A percentile compares a stretch with the other conserved stretches of the same genome.
Evolutionary conservation across 2,888 invertebrate genomes (phyloP).

Genomic region (Philereme transversata): DNA sequence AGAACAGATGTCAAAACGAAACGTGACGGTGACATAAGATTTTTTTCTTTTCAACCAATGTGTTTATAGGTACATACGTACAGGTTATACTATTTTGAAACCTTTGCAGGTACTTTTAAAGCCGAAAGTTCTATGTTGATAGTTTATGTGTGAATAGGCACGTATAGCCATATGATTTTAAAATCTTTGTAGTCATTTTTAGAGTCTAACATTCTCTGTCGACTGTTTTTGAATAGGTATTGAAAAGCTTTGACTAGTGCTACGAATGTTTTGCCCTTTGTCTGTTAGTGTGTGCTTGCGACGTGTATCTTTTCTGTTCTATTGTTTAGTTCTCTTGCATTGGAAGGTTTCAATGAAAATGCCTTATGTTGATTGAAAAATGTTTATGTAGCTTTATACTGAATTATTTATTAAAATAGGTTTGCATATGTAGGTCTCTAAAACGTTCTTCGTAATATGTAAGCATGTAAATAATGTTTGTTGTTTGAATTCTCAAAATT

Average conservation of each 20-base stretch:
- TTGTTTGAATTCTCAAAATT: too few species aligned
- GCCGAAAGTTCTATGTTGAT: background rate
- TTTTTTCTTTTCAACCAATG: conserved; percentile 12
- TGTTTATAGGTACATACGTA: background rate
- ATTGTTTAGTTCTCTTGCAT: conserved; percentile 10
- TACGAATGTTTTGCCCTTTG: conserved; percentile 19
- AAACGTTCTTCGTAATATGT: too few species aligned
- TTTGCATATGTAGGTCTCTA: background rate
- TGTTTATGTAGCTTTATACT: background rate
- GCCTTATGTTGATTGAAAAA: conserved; percentile 12
- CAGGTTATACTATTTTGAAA: conserved; percentile 2
- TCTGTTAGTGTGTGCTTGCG: conserved; percentile 19
- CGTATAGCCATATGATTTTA: background rate
- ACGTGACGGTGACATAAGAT: conserved; percentile 8
- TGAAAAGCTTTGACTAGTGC: conserved; percentile 34
- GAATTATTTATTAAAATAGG: background rate
- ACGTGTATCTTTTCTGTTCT: conserved; percentile 13
- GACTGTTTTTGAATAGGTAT: conserved; percentile 18
- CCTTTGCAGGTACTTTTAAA: conserved; percentile 3
- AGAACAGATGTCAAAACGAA: conserved; percentile 12
- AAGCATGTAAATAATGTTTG: too few species aligned
- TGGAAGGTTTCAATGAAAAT: conserved; percentile 8
- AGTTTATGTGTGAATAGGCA: background rate
- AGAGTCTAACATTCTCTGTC: conserved; percentile 6
- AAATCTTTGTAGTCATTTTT: background rate